Conservation (phyloP, 2,113 vertebrate species). For the Paradisaea rubra region DNA sequence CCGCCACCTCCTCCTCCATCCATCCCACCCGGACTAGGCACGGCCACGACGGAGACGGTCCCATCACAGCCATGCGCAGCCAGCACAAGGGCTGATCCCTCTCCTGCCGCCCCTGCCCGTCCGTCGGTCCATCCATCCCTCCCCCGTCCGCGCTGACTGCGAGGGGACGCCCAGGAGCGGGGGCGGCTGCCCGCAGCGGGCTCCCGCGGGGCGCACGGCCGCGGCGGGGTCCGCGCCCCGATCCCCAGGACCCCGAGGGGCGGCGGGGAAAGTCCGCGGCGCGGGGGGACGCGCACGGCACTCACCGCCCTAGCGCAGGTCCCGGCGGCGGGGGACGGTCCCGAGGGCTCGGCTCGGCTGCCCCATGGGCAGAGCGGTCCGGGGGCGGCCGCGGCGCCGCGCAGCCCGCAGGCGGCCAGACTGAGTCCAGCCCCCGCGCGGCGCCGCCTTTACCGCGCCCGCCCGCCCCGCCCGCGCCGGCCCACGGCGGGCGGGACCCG, state of each 20-base stretch:
- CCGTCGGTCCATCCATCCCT: not conserved
- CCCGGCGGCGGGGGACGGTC: not conserved
- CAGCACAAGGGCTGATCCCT: not conserved
- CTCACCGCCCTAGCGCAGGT: constrained; percentile 1
- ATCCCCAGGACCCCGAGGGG: not conserved
- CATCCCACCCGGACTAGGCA: not conserved
- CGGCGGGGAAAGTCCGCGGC: not conserved
- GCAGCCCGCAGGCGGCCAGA: not conserved
- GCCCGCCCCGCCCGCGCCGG: too few relatives aligned
- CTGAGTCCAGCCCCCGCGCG: not conserved
- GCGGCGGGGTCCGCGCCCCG: not conserved
- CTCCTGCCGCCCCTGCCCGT: not conserved
- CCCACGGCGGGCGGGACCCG: too few relatives aligned
- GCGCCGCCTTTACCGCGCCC: too few relatives aligned
- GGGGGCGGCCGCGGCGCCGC: not conserved
- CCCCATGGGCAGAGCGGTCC: not conserved
- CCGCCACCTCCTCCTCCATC: not conserved
- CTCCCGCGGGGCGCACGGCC: not conserved
- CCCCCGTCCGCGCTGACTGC: not conserved
- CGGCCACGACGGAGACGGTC: not conserved
- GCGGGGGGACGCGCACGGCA: not conserved
- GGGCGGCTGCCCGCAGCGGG: not conserved
- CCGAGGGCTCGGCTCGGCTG: not conserved
- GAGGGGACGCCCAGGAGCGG: not conserved
- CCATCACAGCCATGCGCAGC: not conserved